phyloP scores from a whole-genome alignment of 1,140 invertebrate genomes.

The Drosophila insularis region DNA sequence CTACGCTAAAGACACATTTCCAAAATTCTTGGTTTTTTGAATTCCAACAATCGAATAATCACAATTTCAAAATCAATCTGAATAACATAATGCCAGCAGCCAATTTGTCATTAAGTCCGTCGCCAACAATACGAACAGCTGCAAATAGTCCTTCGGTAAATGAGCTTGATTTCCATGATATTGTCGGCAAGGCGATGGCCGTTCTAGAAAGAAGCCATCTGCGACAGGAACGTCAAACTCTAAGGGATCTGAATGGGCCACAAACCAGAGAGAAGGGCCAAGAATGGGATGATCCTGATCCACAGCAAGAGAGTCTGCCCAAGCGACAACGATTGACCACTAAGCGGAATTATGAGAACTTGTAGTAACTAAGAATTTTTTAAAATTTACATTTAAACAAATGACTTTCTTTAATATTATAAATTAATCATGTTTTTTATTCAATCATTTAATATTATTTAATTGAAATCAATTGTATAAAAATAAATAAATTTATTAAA shows the following conservation, averaged over 20 bases:
- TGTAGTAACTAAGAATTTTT: neutral
- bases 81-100: neutral
- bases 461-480: too few species aligned
- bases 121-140: neutral
- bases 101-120: neutral
- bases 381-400: too few species aligned
- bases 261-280: neutral
- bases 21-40: conserved; percentile 51
- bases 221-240: conserved; percentile 21
- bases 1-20: conserved; percentile 27
- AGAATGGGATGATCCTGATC: neutral
- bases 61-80: neutral
- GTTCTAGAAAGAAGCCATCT: conserved; percentile 17
- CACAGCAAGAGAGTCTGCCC: neutral
- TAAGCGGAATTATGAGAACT: neutral
- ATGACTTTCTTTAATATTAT: neutral
- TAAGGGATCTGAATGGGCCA: conserved; percentile 28
- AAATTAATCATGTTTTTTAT: neutral
- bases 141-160: neutral
- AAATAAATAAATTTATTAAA: too few species aligned
- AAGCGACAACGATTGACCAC: neutral
- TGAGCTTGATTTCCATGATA: conserved; percentile 25
- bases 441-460: neutral
- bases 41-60: conserved; percentile 19
- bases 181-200: conserved; percentile 37